Evolutionary conservation across 2,888 invertebrate species (phyloP), one percentile per base, ranked within the genome.

Genomic region (Brachyptera risi): DNA sequence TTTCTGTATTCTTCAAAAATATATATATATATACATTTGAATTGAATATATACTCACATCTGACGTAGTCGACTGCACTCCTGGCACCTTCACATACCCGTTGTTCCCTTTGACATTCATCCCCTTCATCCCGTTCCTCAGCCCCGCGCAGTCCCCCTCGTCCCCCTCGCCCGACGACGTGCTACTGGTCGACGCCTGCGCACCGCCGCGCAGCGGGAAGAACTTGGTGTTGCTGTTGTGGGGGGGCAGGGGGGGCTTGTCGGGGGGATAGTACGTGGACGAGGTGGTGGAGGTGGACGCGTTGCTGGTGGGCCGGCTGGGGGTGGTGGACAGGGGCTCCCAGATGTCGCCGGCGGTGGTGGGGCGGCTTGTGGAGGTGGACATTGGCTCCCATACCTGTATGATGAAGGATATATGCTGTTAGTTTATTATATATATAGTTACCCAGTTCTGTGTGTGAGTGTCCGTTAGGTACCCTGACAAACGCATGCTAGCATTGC

Each of bases 331-430:
- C 23, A 57, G 49, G 4, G 59, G 40, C 27, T 31, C 31, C 31
- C 35, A 54, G 4, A 37, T 35, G 19, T 35, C 35, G 35, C 26
- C 26, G n/a, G 54, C 23, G 1, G 19, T 31, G 54, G 35, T 35
- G 26, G 31, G 24, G n/a, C 3, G 54, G 24, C 35, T 49, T n/a
- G 58, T 37, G 11, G 49, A 31, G 17, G 78, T 72, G 11, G 57
- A 42, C 15, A 78, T 72, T 9, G 85, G 85, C 70, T 85, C 84
- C 81, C 84, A 85, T 13, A 64, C 44, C 19, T 44, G 19, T 17
- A 15, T 11, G 21, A 3, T n/a, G 44, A n/a, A n/a, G n/a, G n/a
- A n/a, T n/a, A n/a, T n/a, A n/a, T n/a, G n/a, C n/a, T n/a, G n/a
- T n/a, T n/a, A n/a, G n/a, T n/a, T n/a, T n/a, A n/a, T n/a, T n/a